Percentiles rank a stretch among this genome's conserved stretches.
These are phyloP conservation scores for Capromys pilorides DNA, from an alignment of 2,797 vertebrate genomes.

Conservation along the genomic window DNA sequence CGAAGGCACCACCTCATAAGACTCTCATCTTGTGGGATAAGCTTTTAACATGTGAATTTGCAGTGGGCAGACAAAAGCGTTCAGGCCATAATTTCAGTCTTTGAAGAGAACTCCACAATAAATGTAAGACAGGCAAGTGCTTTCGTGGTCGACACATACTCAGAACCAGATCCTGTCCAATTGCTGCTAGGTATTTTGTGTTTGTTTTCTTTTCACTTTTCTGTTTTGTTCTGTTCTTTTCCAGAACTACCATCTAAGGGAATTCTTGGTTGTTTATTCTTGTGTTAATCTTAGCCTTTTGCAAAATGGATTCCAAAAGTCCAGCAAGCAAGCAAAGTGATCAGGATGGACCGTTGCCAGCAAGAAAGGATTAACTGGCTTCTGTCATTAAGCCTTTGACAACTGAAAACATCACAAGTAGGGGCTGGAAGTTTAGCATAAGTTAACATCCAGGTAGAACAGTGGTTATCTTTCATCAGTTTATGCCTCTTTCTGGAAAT, in stretches of 20 bases:
- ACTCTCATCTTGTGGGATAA: no score
- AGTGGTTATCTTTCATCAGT: background rate
- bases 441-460: background rate
- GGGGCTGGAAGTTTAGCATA: background rate
- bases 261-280: background rate
- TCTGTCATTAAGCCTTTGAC: background rate
- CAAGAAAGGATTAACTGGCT: background rate
- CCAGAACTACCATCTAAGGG: background rate
- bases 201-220: background rate
- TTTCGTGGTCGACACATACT: background rate
- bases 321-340: background rate
- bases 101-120: background rate
- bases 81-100: background rate
- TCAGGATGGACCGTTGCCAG: background rate
- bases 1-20: background rate
- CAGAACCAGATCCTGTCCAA: background rate
- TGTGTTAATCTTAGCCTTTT: background rate
- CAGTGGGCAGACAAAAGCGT: background rate
- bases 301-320: background rate
- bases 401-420: background rate
- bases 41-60: background rate
- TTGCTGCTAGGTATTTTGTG: background rate
- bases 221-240: background rate
- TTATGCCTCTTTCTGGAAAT: background rate
- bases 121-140: background rate